Evolutionary conservation across 2,797 vertebrate genomes (phyloP).

Genomic region (Hypotaenidia philippensis): DNA sequence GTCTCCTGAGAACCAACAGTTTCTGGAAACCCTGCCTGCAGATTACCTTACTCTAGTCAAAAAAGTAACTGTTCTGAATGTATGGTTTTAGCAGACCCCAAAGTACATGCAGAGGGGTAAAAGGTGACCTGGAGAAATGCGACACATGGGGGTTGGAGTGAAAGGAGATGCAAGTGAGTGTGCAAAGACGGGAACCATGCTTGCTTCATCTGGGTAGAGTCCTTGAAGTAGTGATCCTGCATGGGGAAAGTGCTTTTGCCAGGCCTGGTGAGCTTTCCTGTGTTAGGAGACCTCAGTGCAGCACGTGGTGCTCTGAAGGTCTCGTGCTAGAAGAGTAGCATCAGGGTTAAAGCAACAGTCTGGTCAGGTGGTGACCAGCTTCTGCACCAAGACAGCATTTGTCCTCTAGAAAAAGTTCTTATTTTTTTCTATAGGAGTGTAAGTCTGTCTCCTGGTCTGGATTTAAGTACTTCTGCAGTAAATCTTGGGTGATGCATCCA

Average conservation of each 20-base stretch:
- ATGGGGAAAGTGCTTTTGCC: not conserved
- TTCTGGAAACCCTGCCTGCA: slow-evolving; percentile 38
- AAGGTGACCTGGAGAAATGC: not conserved
- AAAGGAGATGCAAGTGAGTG: not conserved
- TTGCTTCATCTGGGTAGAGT: not conserved
- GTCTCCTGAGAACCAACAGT: slow-evolving; percentile 24
- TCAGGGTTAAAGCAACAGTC: not conserved
- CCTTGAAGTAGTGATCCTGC: not conserved
- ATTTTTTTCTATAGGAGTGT: accelerated
- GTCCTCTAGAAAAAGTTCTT: not conserved
- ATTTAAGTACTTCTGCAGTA: not conserved
- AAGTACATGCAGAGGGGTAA: not conserved
- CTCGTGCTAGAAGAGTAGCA: not conserved
- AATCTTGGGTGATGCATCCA: not conserved
- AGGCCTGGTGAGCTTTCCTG: not conserved
- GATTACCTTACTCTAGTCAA: not conserved
- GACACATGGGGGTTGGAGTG: not conserved
- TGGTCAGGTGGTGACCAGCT: not conserved
- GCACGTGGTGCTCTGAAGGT: not conserved
- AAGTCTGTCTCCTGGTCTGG: not conserved
- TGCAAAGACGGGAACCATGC: not conserved
- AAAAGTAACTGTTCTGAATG: not conserved
- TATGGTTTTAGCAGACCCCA: not conserved
- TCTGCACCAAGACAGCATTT: not conserved
- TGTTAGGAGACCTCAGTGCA: not conserved